Conservation (phyloP, 2,888 invertebrate genomes). For the Tuberolachnus salignus region DNA sequence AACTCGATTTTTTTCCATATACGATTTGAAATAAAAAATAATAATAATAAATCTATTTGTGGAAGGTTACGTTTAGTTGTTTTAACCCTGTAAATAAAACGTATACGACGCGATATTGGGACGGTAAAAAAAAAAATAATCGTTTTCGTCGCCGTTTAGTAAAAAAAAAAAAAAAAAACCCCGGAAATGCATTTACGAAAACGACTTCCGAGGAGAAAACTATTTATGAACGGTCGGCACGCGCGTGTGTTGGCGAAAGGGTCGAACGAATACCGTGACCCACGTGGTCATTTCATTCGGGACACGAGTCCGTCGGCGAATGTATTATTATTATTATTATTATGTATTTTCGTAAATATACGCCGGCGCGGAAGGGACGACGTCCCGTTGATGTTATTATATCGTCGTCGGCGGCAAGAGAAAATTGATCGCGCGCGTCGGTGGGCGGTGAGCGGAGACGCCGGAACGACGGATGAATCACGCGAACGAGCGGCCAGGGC, state of each 20-base stretch:
- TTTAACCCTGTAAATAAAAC: too few species aligned
- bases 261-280: not conserved
- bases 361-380: not conserved
- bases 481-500: slow-evolving; percentile 14
- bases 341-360: not conserved
- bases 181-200: not conserved
- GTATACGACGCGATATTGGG: not conserved
- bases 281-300: slow-evolving; percentile 33
- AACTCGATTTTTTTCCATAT: too few species aligned
- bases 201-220: not conserved
- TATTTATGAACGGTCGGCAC: too few species aligned
- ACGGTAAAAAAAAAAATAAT: not conserved
- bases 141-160: too few species aligned
- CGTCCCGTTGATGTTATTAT: not conserved
- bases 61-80: too few species aligned
- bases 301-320: not conserved
- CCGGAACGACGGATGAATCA: slow-evolving; percentile 37
- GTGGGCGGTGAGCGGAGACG: not conserved
- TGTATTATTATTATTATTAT: too few species aligned
- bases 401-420: not conserved
- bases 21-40: too few species aligned
- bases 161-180: too few species aligned
- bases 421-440: slow-evolving; percentile 36
- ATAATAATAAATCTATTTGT: too few species aligned
- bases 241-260: too few species aligned